Evolutionary conservation across 1,140 invertebrate genomes (phyloP), one percentile per base, ranked within the genome.

Genomic region (Pseudobourletiella spinata): DNA sequence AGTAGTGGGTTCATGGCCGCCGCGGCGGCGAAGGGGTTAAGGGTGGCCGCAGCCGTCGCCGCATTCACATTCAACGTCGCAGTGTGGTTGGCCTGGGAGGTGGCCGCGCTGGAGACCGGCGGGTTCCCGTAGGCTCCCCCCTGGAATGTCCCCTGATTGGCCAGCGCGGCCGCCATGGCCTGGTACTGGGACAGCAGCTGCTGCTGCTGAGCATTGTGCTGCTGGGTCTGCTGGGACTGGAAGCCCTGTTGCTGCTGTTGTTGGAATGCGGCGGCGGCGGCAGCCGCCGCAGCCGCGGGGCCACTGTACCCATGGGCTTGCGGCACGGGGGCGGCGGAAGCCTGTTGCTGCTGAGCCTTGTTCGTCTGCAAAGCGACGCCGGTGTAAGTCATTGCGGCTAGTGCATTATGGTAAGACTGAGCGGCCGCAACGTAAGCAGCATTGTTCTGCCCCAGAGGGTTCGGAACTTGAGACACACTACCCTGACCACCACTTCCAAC

Each of bases 301-400:
- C 32, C 32, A n/a, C 8, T 8, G 39, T 30, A 46, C 20, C 29
- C 29, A 8, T 63, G 57, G 8, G 30, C 30, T 22, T 26, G 29
- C 54, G 64, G 68, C 60, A 61, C 57, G 42, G 50, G 51, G 28
- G 66, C 55, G 29, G 59, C 65, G 65, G 67, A 67, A 68, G 70
- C 63, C 61, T 67, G 64, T 62, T 55, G 70, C 70, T 71, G 72
- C 66, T 65, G 72, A 68, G 65, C 64, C 65, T 71, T 69, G 63
- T 67, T 70, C 60, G 82, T 83, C 70, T 87, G 87, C 6, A 87
- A 76, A 4, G 86, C 81, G 30, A 88, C 83, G 54, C 87, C 88
- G 30, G 87, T 87, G 76, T 89, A 90, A 69, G 83, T 84, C 18
- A 86, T 78, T 14, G 85, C 84, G 67, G 82, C 80, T 8, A 83